A percentile compares a stretch with the other conserved stretches of the same genome.
Evolutionary conservation across 92 coral and sea anemone species (phyloP).

Genomic region (Palythoa caribaeorum): DNA sequence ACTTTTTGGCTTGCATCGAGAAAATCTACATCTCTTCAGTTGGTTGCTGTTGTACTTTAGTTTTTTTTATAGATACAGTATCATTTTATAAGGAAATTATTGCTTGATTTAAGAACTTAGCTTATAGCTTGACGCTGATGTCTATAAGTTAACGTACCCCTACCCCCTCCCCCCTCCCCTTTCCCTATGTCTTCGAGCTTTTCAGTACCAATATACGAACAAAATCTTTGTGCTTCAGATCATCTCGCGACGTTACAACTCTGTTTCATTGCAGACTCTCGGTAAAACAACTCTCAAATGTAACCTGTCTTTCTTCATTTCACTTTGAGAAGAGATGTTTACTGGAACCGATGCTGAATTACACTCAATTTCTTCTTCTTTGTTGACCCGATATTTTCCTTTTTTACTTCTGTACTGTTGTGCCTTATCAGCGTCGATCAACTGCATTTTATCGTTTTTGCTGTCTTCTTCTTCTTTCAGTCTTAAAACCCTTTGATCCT

Average conservation of each 20-base stretch:
- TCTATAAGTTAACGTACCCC: no score
- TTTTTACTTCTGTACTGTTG: neutral
- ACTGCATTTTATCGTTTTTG: neutral
- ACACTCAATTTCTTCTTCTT: neutral
- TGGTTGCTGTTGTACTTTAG: no score
- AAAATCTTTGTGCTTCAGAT: no score
- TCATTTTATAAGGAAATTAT: no score
- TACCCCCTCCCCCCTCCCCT: no score
- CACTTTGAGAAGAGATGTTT: neutral
- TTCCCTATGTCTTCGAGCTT: no score
- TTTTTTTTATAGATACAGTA: no score
- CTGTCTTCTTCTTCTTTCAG: neutral
- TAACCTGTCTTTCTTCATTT: slow-evolving; percentile 21
- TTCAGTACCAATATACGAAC: no score
- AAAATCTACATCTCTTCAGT: no score
- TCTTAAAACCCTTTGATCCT: neutral
- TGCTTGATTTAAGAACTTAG: no score
- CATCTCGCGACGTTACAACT: neutral
- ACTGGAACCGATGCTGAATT: neutral
- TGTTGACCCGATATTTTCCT: neutral
- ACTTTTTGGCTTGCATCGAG: no score
- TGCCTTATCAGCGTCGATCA: neutral
- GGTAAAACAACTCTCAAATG: slow-evolving; percentile 28
- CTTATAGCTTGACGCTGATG: no score
- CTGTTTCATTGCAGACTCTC: neutral